Evolutionary conservation across 2,113 vertebrate species (phyloP), one percentile per base, ranked within the genome.

Genomic region (Pavo muticus): DNA sequence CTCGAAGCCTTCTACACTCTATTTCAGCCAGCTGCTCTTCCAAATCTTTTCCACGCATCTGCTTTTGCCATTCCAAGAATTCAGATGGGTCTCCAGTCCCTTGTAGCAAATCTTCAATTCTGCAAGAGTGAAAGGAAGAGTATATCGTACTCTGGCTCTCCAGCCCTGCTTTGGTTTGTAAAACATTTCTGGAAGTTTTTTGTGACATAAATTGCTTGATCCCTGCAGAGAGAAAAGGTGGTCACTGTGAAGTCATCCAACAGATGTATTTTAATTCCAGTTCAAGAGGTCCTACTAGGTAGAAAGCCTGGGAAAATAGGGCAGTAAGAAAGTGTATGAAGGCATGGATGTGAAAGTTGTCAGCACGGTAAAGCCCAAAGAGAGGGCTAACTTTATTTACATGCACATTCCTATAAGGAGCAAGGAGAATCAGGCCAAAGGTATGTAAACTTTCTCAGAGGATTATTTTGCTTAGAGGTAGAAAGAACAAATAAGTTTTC

Each of bases 1-100:
- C 98, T 88, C 97, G 98, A 69, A 99, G 96, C 37, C 95, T 96
- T 65, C 97, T 97, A 64, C 96, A 98, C 74, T 98, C 98, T 45
- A 85, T 92, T 30, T 93, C 97, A 14, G 96, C 97, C 92, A 98
- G 90, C 94, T 98, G 95, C 69, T 98, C 98, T 92, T 98, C 98
- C 81, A 96, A 39, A 92, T 99, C 98, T 96, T 96, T 98, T 29
- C 97, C 97, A 47, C 90, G 97, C 98, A 98, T 98, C 94, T 98
- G 98, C 92, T 95, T 98, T 96, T 99, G 99, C 98, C 98, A 98
- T 96, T 98, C 97, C 5, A 98, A 96, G 96, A 98, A 99, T 71
- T 98, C 97, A 1, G 98, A 98, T 19, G 98, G 96, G 74, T 99
- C 99, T 8, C 90, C 81, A 3, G 96, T 97, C 3, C 99, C 99